Evolutionary conservation across 1,140 invertebrate genomes (phyloP).

Genomic region (Pseudomyrmex pallidus): DNA sequence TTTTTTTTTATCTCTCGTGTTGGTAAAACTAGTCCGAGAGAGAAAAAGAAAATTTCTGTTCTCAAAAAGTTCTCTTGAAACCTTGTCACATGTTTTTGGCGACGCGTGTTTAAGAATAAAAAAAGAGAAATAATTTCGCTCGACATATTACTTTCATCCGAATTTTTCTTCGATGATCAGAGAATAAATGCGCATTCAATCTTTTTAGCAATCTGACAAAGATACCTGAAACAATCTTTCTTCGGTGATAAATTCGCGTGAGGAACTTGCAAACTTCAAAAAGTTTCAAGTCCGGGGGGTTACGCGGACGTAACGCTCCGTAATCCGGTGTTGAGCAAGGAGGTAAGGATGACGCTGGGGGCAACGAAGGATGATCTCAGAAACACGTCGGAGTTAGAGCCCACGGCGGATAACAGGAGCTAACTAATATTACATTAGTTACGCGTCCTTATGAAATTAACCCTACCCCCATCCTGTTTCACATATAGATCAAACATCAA

Average conservation of each 20-base stretch:
- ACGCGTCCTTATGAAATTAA: constrained; percentile 65
- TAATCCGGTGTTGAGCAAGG: constrained; percentile 35
- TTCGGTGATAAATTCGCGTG: constrained; percentile 39
- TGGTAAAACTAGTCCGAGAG: not conserved
- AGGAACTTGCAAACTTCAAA: constrained; percentile 42
- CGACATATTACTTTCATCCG: not conserved
- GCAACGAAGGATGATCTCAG: constrained; percentile 57
- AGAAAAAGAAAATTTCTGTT: not conserved
- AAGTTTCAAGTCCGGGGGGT: constrained; percentile 54
- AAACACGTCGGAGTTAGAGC: constrained; percentile 56
- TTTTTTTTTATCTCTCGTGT: constrained; percentile 19
- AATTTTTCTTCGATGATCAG: not conserved
- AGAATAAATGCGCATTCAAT: constrained; percentile 10
- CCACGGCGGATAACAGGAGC: constrained; percentile 53
- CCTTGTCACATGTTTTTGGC: too few relatives aligned
- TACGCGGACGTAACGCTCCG: constrained; percentile 35
- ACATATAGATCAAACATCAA: constrained; percentile 14
- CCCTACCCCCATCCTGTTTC: constrained; percentile 37
- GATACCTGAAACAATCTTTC: constrained; percentile 24
- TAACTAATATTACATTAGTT: constrained; percentile 66
- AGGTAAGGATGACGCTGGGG: not conserved
- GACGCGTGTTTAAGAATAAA: too few relatives aligned
- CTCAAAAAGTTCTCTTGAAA: too few relatives aligned
- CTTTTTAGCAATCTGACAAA: not conserved
- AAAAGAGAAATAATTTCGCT: too few relatives aligned